Evolutionary conservation across 2,113 vertebrate species (phyloP), one percentile per base, ranked within the genome.

Genomic region (Gobiocypris rarus): DNA sequence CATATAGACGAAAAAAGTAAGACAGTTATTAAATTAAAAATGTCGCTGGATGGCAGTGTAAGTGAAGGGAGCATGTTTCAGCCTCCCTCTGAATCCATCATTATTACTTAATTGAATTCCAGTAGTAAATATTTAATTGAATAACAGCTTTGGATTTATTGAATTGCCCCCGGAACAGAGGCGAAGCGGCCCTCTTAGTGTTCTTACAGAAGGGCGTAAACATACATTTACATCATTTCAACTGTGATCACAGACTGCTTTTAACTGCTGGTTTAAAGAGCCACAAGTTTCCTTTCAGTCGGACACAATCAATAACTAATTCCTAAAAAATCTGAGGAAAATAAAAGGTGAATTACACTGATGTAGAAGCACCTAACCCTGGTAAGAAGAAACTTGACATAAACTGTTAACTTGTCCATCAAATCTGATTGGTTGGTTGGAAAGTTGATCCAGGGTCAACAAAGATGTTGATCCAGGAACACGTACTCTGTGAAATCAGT

Each of bases 61-160:
- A 88, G 73, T 86, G 86, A 86, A 85, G 83, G 61, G 63, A 82
- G 85, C 88, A 80, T 83, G 86, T 89, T 86, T 87, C 84, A 89
- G 69, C 85, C 83, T 83, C 87, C 84, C 84, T 84, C 82, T 75
- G 88, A 92, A 93, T 89, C 24, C 88, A 87, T 90, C 85, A 88
- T 92, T 91, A 89, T 89, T 90, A 73, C 83, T 86, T 91, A 91
- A 93, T 92, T 93, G 87, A 92, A 93, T 91, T 89, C 71, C 43
- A 73, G 80, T 78, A 85, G 89, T 88, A 91, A 92, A 91, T 89
- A 88, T 90, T 92, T 90, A 91, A 93, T 91, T 88, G 90, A 92
- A 92, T 90, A 87, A 88, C 89, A 85, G 87, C 91, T 88, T 85
- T 69, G 85, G 86, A 82, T 86, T 91, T 90, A 92, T 90, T 92